Evolutionary conservation across 2,888 invertebrate species (phyloP).

Genomic region (Trilocha varians): DNA sequence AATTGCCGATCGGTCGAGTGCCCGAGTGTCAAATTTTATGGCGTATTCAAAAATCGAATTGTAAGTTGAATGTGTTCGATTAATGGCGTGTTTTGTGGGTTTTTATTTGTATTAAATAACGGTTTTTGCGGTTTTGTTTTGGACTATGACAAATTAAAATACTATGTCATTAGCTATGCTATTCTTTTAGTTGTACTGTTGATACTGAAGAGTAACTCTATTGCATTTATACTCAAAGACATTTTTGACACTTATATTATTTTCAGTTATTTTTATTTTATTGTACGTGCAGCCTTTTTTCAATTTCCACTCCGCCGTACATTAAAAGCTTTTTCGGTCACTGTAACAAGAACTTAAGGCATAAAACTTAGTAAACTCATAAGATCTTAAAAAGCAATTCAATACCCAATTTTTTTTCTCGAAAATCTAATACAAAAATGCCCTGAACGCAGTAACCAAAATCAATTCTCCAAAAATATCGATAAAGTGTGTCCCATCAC

Average conservation of each 20-base stretch:
- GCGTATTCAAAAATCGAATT: conserved; percentile 54
- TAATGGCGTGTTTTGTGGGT: conserved; percentile 33
- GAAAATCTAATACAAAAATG: conserved; percentile 4
- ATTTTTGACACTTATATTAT: no score
- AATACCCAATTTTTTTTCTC: neutral
- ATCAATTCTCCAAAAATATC: no score
- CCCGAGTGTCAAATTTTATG: conserved; percentile 60
- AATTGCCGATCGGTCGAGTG: conserved; percentile 45
- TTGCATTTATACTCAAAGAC: no score
- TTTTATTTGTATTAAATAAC: neutral
- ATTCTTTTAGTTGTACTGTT: conserved; percentile 8
- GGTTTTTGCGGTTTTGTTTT: conserved; percentile 28
- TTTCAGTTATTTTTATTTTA: no score
- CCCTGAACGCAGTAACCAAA: no score
- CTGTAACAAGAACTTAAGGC: neutral
- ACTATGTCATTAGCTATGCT: no score
- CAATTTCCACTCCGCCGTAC: neutral
- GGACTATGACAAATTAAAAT: conserved; percentile 27
- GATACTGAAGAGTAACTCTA: neutral
- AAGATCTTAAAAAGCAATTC: neutral
- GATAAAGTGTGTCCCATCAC: conserved; percentile 27
- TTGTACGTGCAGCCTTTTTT: no score
- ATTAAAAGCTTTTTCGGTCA: neutral
- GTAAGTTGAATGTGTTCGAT: conserved; percentile 46
- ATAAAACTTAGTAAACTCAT: neutral